Evolutionary conservation across 2,113 vertebrate species (phyloP).

Genomic region (Sander vitreus): DNA sequence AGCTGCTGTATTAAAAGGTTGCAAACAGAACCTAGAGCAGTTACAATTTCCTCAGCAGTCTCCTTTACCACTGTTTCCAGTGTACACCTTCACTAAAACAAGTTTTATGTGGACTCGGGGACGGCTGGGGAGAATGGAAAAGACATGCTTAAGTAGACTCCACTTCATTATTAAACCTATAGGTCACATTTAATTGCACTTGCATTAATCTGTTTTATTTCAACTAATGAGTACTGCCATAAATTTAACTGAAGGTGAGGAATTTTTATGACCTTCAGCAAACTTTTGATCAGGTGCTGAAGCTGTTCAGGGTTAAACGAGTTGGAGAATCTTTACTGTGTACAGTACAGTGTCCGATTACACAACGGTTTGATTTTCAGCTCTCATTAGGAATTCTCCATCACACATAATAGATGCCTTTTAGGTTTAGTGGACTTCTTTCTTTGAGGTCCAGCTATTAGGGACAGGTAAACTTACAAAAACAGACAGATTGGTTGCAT

Average conservation of each 20-base stretch:
- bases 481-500: constrained; percentile 4
- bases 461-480: constrained; percentile 14
- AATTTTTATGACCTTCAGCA: constrained; percentile 86
- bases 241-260: constrained; percentile 87
- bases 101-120: constrained; percentile 68
- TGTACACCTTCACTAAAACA: constrained; percentile 52
- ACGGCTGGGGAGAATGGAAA: constrained; percentile 65
- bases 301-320: constrained; percentile 68
- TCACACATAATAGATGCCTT: constrained; percentile 57
- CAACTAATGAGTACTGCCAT: constrained; percentile 85
- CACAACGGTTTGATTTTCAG: constrained; percentile 80
- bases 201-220: constrained; percentile 87
- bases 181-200: constrained; percentile 85
- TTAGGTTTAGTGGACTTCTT: constrained; percentile 39
- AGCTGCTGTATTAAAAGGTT: constrained; percentile 16
- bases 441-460: constrained; percentile 32
- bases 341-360: constrained; percentile 87
- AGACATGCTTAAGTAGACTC: constrained; percentile 77
- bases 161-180: constrained; percentile 78
- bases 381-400: constrained; percentile 83
- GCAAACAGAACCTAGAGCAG: constrained; percentile 36
- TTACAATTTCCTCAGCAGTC: constrained; percentile 45
- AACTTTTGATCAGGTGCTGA: constrained; percentile 87
- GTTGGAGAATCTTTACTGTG: constrained; percentile 83
- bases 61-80: constrained; percentile 45